These are phyloP conservation scores for Bombus turneri DNA, from an alignment of 1,140 invertebrate species.

Conservation along the genomic window DNA sequence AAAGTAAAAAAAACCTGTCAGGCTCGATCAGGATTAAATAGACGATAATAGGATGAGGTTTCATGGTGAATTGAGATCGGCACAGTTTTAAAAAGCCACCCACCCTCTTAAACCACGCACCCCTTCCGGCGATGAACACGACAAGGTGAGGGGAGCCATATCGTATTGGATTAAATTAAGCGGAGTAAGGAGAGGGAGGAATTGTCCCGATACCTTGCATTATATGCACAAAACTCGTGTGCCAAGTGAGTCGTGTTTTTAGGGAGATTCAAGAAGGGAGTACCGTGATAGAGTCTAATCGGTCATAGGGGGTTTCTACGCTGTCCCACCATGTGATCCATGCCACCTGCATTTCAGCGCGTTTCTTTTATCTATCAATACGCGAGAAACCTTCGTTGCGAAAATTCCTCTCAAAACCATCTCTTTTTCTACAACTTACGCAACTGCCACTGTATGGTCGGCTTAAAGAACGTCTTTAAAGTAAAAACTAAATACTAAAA, in stretches of 20 bases:
- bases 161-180: slow-evolving; percentile 82
- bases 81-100: slow-evolving; percentile 81
- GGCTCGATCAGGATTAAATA: slow-evolving; percentile 75
- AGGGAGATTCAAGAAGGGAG: slow-evolving; percentile 39
- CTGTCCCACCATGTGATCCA: slow-evolving; percentile 79
- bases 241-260: slow-evolving; percentile 80
- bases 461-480: no score
- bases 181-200: slow-evolving; percentile 64
- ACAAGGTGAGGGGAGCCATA: slow-evolving; percentile 74
- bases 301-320: slow-evolving; percentile 59
- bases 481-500: no score
- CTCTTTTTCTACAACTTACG: not conserved
- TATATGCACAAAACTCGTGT: slow-evolving; percentile 78
- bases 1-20: slow-evolving; percentile 73
- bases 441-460: not conserved
- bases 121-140: slow-evolving; percentile 50
- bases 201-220: slow-evolving; percentile 69
- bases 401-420: not conserved
- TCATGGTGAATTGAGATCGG: slow-evolving; percentile 79
- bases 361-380: slow-evolving; percentile 62
- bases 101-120: slow-evolving; percentile 72
- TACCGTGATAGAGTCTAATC: slow-evolving; percentile 48
- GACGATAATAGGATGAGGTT: slow-evolving; percentile 82
- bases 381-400: not conserved
- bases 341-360: slow-evolving; percentile 77